phyloP scores from a whole-genome alignment of 1,140 invertebrate species.

The Zaprionus davidi region DNA sequence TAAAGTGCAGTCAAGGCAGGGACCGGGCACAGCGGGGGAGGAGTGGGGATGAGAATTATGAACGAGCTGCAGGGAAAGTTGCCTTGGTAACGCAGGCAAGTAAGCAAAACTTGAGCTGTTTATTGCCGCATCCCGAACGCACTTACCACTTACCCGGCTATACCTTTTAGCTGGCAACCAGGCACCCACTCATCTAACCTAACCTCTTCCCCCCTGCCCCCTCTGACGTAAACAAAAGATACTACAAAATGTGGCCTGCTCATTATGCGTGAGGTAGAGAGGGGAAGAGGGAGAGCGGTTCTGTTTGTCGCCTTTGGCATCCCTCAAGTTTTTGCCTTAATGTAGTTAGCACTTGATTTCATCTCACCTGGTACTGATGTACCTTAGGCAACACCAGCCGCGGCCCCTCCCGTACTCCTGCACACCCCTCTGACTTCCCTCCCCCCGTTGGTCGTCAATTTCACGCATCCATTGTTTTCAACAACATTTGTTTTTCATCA shows the following conservation, averaged over 20 bases:
- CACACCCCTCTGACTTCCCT: background rate
- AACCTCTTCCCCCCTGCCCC: background rate
- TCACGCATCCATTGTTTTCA: slow-evolving; percentile 74
- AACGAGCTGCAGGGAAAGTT: background rate
- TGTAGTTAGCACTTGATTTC: slow-evolving; percentile 74
- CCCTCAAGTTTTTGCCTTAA: slow-evolving; percentile 62
- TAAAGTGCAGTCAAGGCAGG: slow-evolving; percentile 14
- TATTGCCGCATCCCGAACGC: slow-evolving; percentile 55
- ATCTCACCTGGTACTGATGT: slow-evolving; percentile 45
- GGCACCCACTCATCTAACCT: background rate
- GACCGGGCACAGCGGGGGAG: background rate
- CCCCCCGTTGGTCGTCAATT: slow-evolving; percentile 50
- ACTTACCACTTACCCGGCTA: slow-evolving; percentile 61
- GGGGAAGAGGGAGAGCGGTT: background rate
- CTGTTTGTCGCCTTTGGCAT: background rate
- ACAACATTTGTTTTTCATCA: slow-evolving; percentile 82
- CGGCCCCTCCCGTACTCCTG: background rate
- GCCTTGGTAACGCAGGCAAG: slow-evolving; percentile 3
- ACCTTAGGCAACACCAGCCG: background rate
- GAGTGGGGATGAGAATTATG: slow-evolving; percentile 25
- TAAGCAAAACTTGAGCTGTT: slow-evolving; percentile 47
- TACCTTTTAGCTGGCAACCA: background rate
- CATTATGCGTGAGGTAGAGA: slow-evolving; percentile 44
- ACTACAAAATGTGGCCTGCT: slow-evolving; percentile 58
- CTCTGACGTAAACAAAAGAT: slow-evolving; percentile 49